These are phyloP conservation scores for Plutomurus gul DNA, from an alignment of 1,140 invertebrate species.

Conservation along the genomic window DNA sequence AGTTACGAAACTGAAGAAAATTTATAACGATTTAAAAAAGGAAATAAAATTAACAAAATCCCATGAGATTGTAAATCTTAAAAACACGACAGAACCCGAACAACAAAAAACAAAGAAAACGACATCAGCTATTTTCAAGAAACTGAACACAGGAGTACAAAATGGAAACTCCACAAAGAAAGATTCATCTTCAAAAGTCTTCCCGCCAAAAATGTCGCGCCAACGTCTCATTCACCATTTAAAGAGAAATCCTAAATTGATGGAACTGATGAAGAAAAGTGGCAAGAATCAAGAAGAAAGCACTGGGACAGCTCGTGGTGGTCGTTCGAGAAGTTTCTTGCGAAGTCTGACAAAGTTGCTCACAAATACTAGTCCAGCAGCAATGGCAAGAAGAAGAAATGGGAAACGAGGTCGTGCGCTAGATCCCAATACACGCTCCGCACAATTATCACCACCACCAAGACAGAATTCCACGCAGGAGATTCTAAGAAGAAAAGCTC, in stretches of 20 bases:
- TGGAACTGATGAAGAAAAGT: not conserved
- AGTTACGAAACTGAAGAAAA: not conserved
- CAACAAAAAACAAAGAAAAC: not conserved
- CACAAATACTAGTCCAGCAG: not conserved
- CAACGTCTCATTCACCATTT: not conserved
- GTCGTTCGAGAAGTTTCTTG: not conserved
- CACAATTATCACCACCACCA: not conserved
- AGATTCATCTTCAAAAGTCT: no score
- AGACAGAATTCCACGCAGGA: not conserved
- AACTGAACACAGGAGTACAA: not conserved
- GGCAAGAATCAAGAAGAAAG: not conserved
- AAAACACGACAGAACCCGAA: not conserved
- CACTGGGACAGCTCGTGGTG: not conserved
- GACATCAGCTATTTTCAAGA: not conserved
- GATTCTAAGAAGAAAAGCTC: not conserved
- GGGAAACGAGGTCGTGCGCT: not conserved
- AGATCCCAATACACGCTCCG: not conserved
- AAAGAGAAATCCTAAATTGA: not conserved
- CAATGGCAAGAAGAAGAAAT: not conserved
- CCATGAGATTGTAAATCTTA: not conserved
- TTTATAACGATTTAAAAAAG: conserved; percentile 4
- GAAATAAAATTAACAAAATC: not conserved
- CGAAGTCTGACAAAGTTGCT: not conserved
- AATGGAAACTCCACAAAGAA: not conserved
- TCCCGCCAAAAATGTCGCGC: not conserved